Conservation (phyloP, 2,888 invertebrate genomes). For the Drosophila testacea region DNA sequence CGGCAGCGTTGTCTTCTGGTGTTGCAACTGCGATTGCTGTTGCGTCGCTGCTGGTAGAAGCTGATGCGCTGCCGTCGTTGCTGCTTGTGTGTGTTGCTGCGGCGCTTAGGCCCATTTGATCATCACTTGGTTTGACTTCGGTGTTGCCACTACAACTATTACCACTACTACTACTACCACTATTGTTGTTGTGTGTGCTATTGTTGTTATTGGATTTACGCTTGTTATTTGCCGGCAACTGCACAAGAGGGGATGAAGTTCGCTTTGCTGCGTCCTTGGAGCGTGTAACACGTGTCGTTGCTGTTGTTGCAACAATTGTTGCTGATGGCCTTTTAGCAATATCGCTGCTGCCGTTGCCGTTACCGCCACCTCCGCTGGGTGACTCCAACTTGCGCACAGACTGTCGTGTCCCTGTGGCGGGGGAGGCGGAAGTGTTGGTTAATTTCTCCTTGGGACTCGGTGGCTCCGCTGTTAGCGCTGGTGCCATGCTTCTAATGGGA, state of each 20-base stretch:
- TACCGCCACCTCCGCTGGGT: constrained; percentile 26
- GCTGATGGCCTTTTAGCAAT: constrained; percentile 51
- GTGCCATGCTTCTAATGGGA: constrained; percentile 90
- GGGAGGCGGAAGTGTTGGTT: constrained; percentile 84
- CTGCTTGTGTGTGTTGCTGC: constrained; percentile 64
- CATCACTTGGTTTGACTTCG: constrained; percentile 51
- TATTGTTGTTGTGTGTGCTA: constrained; percentile 20
- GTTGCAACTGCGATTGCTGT: constrained; percentile 52
- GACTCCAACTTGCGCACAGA: constrained; percentile 63
- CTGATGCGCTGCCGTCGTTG: constrained; percentile 54
- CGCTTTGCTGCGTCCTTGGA: constrained; percentile 65
- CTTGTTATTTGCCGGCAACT: constrained; percentile 41
- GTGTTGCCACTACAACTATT: constrained; percentile 29
- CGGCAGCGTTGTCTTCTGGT: constrained; percentile 35
- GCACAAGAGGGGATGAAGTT: constrained; percentile 34
- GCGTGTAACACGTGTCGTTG: constrained; percentile 68
- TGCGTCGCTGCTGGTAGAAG: constrained; percentile 32
- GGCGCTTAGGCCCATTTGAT: constrained; percentile 79
- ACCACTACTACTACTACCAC: neutral
- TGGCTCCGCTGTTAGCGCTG: constrained; percentile 95
- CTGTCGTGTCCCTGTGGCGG: constrained; percentile 67
- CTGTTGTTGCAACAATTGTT: constrained; percentile 21
- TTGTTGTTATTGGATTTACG: constrained; percentile 50
- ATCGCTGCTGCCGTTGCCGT: constrained; percentile 17
- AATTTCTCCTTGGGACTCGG: constrained; percentile 85